Conservation (phyloP, 2,113 vertebrate species). For the Trichechus manatus region DNA sequence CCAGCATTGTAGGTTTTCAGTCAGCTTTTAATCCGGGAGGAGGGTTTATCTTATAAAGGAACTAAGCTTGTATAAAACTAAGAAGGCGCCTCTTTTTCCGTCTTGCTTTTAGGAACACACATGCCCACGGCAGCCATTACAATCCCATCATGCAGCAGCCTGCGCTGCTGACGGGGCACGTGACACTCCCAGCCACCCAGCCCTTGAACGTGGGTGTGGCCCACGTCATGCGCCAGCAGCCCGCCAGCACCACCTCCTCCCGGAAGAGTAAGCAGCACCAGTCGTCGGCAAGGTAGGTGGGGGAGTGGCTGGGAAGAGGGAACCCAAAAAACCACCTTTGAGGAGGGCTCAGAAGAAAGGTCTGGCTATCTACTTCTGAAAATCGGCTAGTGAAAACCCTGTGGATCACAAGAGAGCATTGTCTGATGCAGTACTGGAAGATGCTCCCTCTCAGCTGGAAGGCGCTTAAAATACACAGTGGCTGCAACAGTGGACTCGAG, state of each 20-base stretch:
- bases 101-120: conserved; percentile 90
- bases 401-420: background rate
- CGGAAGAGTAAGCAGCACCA: conserved; percentile 98
- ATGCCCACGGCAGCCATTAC: conserved; percentile 96
- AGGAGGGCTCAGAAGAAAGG: background rate
- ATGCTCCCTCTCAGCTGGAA: too few species aligned
- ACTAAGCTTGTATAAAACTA: background rate
- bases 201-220: conserved; percentile 98
- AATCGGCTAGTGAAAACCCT: background rate
- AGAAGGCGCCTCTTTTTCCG: background rate
- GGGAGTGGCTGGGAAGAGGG: accelerated
- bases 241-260: conserved; percentile 90
- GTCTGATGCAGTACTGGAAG: too few species aligned
- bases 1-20: background rate
- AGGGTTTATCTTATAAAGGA: background rate
- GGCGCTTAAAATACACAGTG: too few species aligned
- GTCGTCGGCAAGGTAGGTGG: conserved; percentile 92
- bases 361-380: background rate
- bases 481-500: too few species aligned
- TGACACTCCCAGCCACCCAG: conserved; percentile 96
- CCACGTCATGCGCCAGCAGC: conserved; percentile 98
- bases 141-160: conserved; percentile 99
- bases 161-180: conserved; percentile 94
- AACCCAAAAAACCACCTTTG: background rate
- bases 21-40: background rate